Evolutionary conservation across 1,140 invertebrate genomes (phyloP).

Genomic region (Tetramorium alpestre): DNA sequence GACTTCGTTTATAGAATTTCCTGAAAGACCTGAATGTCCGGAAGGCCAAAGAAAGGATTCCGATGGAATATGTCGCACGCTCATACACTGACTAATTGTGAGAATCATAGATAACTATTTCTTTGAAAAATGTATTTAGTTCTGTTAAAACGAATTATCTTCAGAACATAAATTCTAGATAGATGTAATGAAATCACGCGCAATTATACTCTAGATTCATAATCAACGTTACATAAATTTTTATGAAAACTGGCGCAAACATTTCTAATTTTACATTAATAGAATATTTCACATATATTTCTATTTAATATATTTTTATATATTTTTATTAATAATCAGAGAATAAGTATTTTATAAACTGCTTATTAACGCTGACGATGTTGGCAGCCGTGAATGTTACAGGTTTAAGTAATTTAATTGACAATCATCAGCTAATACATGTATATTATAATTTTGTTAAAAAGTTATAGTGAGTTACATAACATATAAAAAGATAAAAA

Average conservation of each 20-base stretch:
- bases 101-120: neutral
- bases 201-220: neutral
- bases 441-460: neutral
- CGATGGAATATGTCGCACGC: neutral
- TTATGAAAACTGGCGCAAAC: neutral
- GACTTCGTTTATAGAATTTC: no score
- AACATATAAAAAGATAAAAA: neutral
- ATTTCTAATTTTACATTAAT: neutral
- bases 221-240: neutral
- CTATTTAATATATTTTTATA: neutral
- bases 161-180: neutral
- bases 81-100: neutral
- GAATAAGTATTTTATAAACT: neutral
- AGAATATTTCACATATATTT: neutral
- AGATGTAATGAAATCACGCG: neutral
- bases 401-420: neutral
- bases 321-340: neutral
- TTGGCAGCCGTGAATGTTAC: neutral
- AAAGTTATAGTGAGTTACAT: neutral
- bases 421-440: neutral
- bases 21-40: neutral
- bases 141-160: neutral
- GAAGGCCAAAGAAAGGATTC: neutral
- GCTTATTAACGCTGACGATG: neutral
- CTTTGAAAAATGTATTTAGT: neutral